Evolutionary conservation across 2,888 invertebrate genomes (phyloP).

Genomic region (Nephrotoma guestfalica): DNA sequence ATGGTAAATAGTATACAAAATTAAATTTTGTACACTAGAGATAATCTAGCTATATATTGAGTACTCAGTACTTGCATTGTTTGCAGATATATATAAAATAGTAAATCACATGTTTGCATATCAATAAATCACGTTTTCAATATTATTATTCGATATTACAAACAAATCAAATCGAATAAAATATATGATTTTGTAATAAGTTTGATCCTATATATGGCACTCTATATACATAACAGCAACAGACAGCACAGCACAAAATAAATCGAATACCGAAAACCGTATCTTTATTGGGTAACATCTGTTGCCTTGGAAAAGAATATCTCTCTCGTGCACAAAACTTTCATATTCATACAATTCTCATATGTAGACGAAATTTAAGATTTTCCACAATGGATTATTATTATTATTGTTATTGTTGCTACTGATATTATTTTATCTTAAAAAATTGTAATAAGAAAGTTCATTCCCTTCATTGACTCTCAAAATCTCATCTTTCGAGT

Average conservation of each 20-base stretch:
- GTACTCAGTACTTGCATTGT: not conserved
- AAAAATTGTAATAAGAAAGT: not conserved
- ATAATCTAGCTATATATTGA: not conserved
- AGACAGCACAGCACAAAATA: not conserved
- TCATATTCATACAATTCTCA: not conserved
- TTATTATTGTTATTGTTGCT: not conserved
- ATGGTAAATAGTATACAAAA: not conserved
- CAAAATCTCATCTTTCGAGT: not conserved
- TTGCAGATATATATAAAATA: not conserved
- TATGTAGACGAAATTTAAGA: not conserved
- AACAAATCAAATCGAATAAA: not conserved
- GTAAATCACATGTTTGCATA: not conserved
- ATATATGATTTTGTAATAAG: not conserved
- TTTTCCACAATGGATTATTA: not conserved
- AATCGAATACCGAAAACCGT: not conserved
- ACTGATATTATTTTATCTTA: not conserved
- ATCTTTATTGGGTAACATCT: not conserved
- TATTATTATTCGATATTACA: not conserved
- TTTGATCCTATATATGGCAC: not conserved
- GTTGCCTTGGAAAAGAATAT: not conserved
- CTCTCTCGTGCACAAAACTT: not conserved
- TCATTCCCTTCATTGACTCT: not conserved
- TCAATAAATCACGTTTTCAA: not conserved
- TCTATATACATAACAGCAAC: not conserved
- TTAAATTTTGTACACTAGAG: not conserved